Base-by-base conservation (phyloP, 2,113 vertebrate genomes). In the Trachemys scripta region DNA sequence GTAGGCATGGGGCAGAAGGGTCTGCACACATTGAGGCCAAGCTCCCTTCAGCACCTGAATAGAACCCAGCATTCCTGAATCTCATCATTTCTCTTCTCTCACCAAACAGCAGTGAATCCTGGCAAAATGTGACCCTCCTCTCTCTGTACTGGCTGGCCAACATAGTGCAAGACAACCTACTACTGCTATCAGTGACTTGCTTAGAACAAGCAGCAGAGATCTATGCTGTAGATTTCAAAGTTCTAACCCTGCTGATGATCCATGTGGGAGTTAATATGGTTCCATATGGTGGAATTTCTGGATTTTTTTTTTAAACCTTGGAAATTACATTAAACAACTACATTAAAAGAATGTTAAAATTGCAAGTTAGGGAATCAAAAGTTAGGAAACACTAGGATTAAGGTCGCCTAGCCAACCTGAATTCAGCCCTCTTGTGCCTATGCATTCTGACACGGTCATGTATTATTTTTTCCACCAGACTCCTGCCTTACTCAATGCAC, bases 321-420 rank as follows among this genome's bases (percentile, higher is more conserved):
- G 80, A 96, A 95, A 95, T 89, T 51, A 5, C 20, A 35, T 81
- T 38, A 14, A 45, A 75, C 35, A 76, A 31, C 69, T 81, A n/a
- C 89, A 62, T 31, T 62, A 16, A 62, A 62, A 93, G 92, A 95
- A 85, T 51, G 19, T 75, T 94, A 86, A 45, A 56, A 57, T 86
- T 95, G 88, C 80, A 96, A 94, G 91, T 80, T 75, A 91, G 83
- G 35, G 50, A 8, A 8, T n/a, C 11, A 56, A 49, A 85, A 93
- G 69, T 85, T 29, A 38, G 24, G 29, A 95, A 95, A 92, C 84
- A 47, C 24, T 47, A 89, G 31, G 82, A 95, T 95, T 24, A 87
- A 5, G 92, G 29, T 89, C 82, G 78, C 51, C n/a, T 76, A 94
- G 94, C 94, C 54, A 89, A 14, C 42, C 24, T 76, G 90, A 89